Conservation (phyloP, 2,888 invertebrate genomes). For the Hydroisotoma schaefferi region DNA sequence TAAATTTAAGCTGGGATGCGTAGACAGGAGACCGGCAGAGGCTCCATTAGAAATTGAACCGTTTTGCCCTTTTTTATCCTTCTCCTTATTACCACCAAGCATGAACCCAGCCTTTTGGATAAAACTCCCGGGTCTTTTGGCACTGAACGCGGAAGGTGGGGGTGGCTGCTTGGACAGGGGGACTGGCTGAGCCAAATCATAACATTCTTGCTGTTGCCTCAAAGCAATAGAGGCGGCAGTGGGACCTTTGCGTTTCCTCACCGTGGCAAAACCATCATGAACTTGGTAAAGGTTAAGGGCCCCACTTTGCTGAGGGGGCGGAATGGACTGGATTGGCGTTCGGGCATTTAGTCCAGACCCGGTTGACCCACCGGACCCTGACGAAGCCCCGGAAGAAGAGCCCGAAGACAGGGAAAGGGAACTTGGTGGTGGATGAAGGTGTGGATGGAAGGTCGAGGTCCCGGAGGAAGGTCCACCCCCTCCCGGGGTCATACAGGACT, state of each 20-base stretch:
- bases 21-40: slow-evolving; percentile 25
- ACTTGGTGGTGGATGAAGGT: slow-evolving; percentile 5
- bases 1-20: slow-evolving; percentile 31
- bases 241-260: slow-evolving; percentile 52
- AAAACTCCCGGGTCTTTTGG: slow-evolving; percentile 9
- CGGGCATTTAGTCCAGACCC: slow-evolving; percentile 33
- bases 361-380: slow-evolving; percentile 14
- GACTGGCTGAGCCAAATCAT: slow-evolving; percentile 38
- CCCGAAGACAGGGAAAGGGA: slow-evolving; percentile 14
- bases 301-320: slow-evolving; percentile 10
- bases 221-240: slow-evolving; percentile 44
- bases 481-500: slow-evolving; percentile 8
- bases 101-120: slow-evolving; percentile 11
- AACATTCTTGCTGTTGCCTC: slow-evolving; percentile 41
- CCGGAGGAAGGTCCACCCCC: slow-evolving; percentile 2
- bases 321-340: slow-evolving; percentile 30
- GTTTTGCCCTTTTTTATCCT: slow-evolving; percentile 11
- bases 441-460: slow-evolving; percentile 10
- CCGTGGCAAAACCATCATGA: slow-evolving; percentile 85
- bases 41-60: slow-evolving; percentile 15
- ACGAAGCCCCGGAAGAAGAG: not conserved
- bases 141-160: not conserved
- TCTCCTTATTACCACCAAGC: slow-evolving; percentile 8
- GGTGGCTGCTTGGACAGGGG: not conserved
- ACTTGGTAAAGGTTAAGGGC: slow-evolving; percentile 51